Evolutionary conservation across 2,888 invertebrate species (phyloP), one percentile per base, ranked within the genome.

Genomic region (Sminthurides aquaticus): DNA sequence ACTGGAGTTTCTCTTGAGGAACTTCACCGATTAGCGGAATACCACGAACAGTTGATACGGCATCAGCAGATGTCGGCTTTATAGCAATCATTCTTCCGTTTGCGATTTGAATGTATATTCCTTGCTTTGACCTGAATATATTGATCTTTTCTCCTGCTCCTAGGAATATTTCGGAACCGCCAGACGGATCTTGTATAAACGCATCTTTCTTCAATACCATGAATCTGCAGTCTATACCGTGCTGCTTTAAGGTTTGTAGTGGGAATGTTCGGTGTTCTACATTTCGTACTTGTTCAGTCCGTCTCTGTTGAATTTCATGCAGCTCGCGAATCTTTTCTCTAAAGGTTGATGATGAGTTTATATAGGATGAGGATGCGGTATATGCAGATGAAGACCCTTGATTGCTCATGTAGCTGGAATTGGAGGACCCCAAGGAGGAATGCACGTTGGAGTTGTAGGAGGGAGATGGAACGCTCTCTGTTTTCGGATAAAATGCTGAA

Each of bases 51-150:
- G 54, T 60, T 0, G 67, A 65, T 34, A 67, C 62, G 20, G 66
- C 54, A 49, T 20, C 22, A 59, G 59, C 22, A 20, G 48, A 49
- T 18, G 59, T 59, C n/a, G 52, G 62, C 25, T 56, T 54, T 74
- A 96, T 93, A 26, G 95, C 93, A 71, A 96, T 93, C 67, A 96
- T 92, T 80, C 94, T 93, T 28, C 95, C 95, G 74, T 91, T 92
- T 77, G 92, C 91, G 55, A 95, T 81, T 75, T 95, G 90, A 87
- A 97, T 91, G 79, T 96, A 96, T 72, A 96, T 94, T 57, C 96
- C 96, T 79, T 95, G 95, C 0, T 92, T 90, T 5, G 95, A 95
- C 78, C 94, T 93, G 49, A 97, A 82, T 2, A 97, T 92, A 84
- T 95, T 88, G 0, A 97, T 94, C 74, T 92, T 87, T 78, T 96